These are phyloP conservation scores for Argynnis bischoffii DNA, from an alignment of 2,888 invertebrate genomes.

Conservation along the genomic window DNA sequence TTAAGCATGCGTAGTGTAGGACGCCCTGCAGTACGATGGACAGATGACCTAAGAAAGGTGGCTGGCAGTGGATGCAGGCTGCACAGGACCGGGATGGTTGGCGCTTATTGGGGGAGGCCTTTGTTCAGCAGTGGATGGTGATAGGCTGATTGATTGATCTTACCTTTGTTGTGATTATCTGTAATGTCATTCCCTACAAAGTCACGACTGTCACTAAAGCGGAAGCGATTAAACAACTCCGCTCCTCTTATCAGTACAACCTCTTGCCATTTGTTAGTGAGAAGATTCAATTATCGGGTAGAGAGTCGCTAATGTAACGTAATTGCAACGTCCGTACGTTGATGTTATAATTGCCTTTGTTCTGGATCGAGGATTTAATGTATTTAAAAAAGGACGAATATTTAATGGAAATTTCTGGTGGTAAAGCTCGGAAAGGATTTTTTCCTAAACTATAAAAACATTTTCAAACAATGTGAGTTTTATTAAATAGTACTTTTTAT, in stretches of 20 bases:
- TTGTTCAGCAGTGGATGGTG: too few relatives aligned
- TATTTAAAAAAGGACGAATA: conserved; percentile 17
- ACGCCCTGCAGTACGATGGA: too few relatives aligned
- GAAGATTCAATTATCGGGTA: conserved; percentile 46
- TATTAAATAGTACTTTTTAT: too few relatives aligned
- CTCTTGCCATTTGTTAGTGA: conserved; percentile 31
- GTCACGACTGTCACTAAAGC: too few relatives aligned
- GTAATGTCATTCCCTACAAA: too few relatives aligned
- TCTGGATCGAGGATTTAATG: conserved; percentile 5
- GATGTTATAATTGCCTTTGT: conserved; percentile 33
- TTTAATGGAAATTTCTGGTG: not conserved
- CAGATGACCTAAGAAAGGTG: too few relatives aligned
- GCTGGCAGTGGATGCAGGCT: too few relatives aligned
- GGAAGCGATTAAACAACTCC: conserved; percentile 14
- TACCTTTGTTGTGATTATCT: too few relatives aligned
- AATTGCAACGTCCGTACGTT: conserved; percentile 44
- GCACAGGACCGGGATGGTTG: too few relatives aligned
- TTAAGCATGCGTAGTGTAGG: too few relatives aligned
- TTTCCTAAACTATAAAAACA: not conserved
- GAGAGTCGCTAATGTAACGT: conserved; percentile 40
- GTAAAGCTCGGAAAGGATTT: not conserved
- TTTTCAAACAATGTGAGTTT: not conserved
- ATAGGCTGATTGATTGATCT: too few relatives aligned
- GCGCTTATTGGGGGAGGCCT: too few relatives aligned
- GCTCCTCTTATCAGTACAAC: conserved; percentile 28